Evolutionary conservation across 1,140 invertebrate species (phyloP), one percentile per base, ranked within the genome.

Genomic region (Eriocheir sinensis): DNA sequence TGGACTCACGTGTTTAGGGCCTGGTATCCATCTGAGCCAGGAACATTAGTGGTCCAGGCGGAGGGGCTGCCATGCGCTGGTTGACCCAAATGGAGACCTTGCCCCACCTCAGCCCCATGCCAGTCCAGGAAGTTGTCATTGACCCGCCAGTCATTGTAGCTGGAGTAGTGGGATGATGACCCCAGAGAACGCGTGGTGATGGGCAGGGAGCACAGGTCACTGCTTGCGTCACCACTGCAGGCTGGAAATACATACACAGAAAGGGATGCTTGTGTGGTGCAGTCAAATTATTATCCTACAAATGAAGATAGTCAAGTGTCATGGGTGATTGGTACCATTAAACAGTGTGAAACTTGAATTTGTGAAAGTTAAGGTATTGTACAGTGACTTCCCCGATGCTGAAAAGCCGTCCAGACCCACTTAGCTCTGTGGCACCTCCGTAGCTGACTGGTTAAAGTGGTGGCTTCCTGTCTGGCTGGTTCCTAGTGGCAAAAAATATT

Each of bases 61-160:
- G 89, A 41, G 0, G 97, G 97, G 3, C 97, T 96, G 38, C 97
- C 97, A 6, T 95, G 72, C 0, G 97, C 96, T n/a, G 86, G 27
- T 27, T 94, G 91, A 12, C 96, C 96, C 15, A 96, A 96, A 41
- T 96, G 96, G 15, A 95, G 95, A 0, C 96, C 97, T 95, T 97
- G 97, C 3, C 96, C 96, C 0, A 93, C 32, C 95, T 97, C 96
- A 0, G 96, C 96, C 17, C 97, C 97, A 92, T 96, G 96, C 96
- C 97, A 97, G 95, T 97, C 97, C 79, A 97, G 91, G 89, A 96
- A 96, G 81, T 96, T 95, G 90, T 97, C 97, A 0, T 96, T 96
- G 44, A 95, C 95, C 48, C 95, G 96, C 97, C 97, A 97, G 0
- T 96, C 95, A 89, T 96, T 96, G 89, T 96, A 97, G 9, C 44